Base-by-base conservation (phyloP, 2,888 invertebrate genomes). In the Phortica okadai region DNA sequence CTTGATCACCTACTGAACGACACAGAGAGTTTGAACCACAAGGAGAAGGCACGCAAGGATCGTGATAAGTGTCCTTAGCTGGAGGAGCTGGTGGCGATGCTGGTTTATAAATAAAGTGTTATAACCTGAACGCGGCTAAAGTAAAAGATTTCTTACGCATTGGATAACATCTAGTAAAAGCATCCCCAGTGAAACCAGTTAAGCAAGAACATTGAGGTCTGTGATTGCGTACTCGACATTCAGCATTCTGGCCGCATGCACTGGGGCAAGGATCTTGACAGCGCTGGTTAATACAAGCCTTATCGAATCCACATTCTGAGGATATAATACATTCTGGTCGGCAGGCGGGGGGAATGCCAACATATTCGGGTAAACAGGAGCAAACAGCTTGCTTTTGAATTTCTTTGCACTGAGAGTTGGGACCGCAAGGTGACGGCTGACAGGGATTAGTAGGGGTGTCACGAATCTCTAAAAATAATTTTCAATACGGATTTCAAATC, bases 301-400 rank as follows among this genome's bases (percentile, higher is more conserved):
- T 91, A 79, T 94, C 92, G 80, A 92, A 92, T 1, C 93, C 81
- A 89, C 95, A 95, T 89, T 95, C 94, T 76, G 93, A 92, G 82
- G 96, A 95, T 77, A 93, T 93, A 67, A 95, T 93, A 89, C 97
- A 97, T 91, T 96, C 96, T 11, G 96, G 96, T 81, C 94, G 93
- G 87, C 96, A 96, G 80, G 94, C 93, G 6, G 96, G 96, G 70
- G 95, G 94, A 72, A 93, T 91, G 44, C 95, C 95, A 7, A 92
- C 91, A 84, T 93, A 94, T 74, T 93, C 93, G 1, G 93, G 92
- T 66, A 94, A 88, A 86, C 95, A 95, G 14, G 92, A 92, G 85
- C 95, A 95, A 16, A 93, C 91, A 0, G 94, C 93, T 78, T 93
- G 93, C 45, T 92, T 92, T 74, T 92, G 91, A 1, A 92, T 87